Percentiles rank a stretch among this genome's conserved stretches.
These are phyloP conservation scores for Menidia menidia DNA, from an alignment of 2,797 vertebrate species.

Conservation along the genomic window DNA sequence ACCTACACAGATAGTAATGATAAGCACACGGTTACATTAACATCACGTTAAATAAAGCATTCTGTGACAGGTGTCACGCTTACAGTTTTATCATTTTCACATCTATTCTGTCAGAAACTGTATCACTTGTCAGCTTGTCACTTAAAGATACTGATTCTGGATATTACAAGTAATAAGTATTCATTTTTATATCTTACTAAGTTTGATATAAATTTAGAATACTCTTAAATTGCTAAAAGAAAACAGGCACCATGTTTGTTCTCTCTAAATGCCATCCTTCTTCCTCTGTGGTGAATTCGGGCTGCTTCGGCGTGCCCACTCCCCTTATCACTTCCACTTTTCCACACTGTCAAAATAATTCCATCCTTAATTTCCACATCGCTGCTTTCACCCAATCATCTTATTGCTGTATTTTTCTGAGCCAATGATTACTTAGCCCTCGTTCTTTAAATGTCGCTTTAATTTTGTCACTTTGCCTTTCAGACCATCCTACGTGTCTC, in stretches of 20 bases:
- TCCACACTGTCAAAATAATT: slow-evolving; percentile 3
- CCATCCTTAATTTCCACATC: background rate
- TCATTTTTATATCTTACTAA: background rate
- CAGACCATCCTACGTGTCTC: background rate
- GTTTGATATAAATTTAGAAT: slow-evolving; percentile 2
- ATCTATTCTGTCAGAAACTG: background rate
- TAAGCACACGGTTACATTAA: background rate
- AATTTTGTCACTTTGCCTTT: slow-evolving; percentile 4
- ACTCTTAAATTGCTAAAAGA: background rate
- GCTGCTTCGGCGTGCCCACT: background rate
- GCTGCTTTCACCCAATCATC: background rate
- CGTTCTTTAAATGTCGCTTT: background rate
- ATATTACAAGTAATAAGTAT: background rate
- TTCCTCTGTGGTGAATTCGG: background rate
- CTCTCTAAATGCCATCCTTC: background rate
- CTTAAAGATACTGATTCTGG: background rate
- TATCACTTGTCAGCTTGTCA: background rate
- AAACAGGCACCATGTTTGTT: background rate
- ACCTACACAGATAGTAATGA: background rate
- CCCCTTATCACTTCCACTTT: background rate
- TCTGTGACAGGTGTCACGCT: background rate
- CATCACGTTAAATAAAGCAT: background rate
- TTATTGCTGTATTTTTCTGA: background rate
- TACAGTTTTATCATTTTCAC: background rate
- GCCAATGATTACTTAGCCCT: background rate